These are phyloP conservation scores for Mixornis gularis DNA, from an alignment of 2,113 vertebrate species.

Conservation along the genomic window DNA sequence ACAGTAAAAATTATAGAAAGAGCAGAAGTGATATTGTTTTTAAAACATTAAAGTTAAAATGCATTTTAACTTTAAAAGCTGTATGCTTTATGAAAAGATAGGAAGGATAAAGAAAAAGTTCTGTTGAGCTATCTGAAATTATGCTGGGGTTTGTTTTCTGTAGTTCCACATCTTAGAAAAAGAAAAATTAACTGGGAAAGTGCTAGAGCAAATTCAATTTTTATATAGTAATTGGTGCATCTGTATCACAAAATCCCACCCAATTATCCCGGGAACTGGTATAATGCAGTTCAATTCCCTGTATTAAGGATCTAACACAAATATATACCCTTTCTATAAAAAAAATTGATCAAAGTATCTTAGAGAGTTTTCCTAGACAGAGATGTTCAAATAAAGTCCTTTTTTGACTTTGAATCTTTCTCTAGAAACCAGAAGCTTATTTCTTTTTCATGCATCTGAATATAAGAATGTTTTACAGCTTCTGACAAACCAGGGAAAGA, in stretches of 20 bases:
- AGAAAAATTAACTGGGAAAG: constrained; percentile 18
- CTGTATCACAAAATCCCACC: not conserved
- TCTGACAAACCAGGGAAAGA: not conserved
- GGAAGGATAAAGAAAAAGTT: not conserved
- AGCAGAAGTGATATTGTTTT: not conserved
- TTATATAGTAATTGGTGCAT: constrained; percentile 12
- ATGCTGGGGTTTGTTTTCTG: not conserved
- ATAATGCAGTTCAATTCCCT: not conserved
- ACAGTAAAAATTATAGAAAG: not conserved
- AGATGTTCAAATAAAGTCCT: not conserved
- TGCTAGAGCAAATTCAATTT: constrained; percentile 13
- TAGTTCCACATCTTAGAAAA: not conserved
- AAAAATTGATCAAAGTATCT: not conserved
- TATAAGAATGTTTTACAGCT: not conserved
- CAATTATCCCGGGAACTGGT: not conserved
- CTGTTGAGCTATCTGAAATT: not conserved
- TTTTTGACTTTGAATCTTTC: not conserved
- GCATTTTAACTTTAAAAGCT: not conserved
- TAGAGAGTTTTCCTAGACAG: not conserved
- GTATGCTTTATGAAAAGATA: not conserved
- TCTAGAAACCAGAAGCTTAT: not conserved
- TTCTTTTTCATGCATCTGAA: not conserved
- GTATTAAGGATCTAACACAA: not conserved
- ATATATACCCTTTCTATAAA: not conserved
- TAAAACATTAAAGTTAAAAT: constrained; percentile 31